A percentile compares a stretch with the other conserved stretches of the same genome.
phyloP scores from a whole-genome alignment of 2,113 vertebrate species.

The Paradoxurus hermaphroditus region DNA sequence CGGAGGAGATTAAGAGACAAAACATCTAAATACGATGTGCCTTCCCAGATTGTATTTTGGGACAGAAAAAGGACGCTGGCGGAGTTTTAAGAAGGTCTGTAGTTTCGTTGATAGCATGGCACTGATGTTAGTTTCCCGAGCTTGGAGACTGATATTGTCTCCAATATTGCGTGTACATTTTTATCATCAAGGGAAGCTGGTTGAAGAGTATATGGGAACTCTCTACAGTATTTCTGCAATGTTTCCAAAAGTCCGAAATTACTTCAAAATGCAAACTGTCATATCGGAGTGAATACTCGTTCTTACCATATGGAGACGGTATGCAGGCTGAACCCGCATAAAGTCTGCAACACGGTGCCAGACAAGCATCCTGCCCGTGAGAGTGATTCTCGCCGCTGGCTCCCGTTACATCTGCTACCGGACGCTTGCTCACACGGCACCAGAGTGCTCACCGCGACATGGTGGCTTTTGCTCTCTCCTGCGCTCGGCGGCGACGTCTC shows the following conservation, averaged over 20 bases:
- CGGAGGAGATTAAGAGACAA: neutral
- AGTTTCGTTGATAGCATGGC: neutral
- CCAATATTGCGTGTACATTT: neutral
- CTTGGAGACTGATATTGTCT: neutral
- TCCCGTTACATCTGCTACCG: neutral
- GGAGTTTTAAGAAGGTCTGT: neutral
- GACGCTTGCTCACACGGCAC: fast-evolving
- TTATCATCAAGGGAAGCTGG: neutral
- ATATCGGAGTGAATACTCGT: neutral
- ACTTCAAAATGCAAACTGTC: neutral
- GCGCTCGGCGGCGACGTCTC: neutral
- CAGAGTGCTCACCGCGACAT: fast-evolving
- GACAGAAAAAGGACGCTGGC: neutral
- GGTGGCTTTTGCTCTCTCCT: neutral
- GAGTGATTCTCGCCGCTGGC: fast-evolving
- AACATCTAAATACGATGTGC: neutral
- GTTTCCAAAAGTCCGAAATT: neutral
- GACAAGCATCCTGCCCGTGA: fast-evolving
- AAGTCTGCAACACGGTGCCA: fast-evolving
- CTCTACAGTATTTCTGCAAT: neutral
- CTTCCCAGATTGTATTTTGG: neutral
- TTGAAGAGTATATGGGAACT: neutral
- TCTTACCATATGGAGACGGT: neutral
- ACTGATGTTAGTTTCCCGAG: neutral
- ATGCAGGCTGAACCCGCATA: fast-evolving